Evolutionary conservation across 1,140 invertebrate genomes (phyloP).

Genomic region (Brachionus calyciflorus): DNA sequence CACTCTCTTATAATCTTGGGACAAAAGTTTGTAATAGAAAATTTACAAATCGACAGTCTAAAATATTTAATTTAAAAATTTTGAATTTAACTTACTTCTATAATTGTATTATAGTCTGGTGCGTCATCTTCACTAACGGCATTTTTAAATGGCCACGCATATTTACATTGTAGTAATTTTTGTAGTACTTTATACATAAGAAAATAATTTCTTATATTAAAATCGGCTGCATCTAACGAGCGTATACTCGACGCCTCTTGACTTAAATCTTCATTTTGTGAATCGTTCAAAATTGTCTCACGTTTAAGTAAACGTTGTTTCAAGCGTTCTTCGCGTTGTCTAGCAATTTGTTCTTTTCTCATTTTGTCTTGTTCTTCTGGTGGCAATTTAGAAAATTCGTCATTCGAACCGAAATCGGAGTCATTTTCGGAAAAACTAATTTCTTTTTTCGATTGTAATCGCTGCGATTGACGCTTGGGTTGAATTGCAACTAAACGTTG

Average conservation of each 20-base stretch:
- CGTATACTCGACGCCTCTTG: neutral
- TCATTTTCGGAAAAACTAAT: neutral
- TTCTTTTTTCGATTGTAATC: neutral
- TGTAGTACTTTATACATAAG: conserved; percentile 42
- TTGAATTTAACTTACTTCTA: conserved; percentile 21
- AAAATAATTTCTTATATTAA: conserved; percentile 44
- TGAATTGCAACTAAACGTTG: conserved; percentile 5
- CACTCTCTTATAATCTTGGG: neutral
- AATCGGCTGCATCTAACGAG: neutral
- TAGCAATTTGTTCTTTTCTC: conserved; percentile 22
- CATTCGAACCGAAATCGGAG: neutral
- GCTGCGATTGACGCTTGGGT: conserved; percentile 24
- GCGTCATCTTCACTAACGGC: conserved; percentile 44
- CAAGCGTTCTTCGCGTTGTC: conserved; percentile 20
- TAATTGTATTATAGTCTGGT: conserved; percentile 38
- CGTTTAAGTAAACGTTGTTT: conserved; percentile 7
- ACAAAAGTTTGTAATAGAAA: too few relatives aligned
- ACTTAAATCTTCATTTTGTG: neutral
- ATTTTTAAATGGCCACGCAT: conserved; percentile 36
- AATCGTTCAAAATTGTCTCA: neutral
- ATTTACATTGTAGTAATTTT: conserved; percentile 39
- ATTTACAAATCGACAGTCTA: neutral
- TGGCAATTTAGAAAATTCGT: conserved; percentile 37
- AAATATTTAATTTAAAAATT: neutral
- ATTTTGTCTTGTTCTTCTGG: neutral